These are phyloP conservation scores for Andrena haemorrhoa DNA, from an alignment of 2,888 invertebrate species.

Conservation along the genomic window DNA sequence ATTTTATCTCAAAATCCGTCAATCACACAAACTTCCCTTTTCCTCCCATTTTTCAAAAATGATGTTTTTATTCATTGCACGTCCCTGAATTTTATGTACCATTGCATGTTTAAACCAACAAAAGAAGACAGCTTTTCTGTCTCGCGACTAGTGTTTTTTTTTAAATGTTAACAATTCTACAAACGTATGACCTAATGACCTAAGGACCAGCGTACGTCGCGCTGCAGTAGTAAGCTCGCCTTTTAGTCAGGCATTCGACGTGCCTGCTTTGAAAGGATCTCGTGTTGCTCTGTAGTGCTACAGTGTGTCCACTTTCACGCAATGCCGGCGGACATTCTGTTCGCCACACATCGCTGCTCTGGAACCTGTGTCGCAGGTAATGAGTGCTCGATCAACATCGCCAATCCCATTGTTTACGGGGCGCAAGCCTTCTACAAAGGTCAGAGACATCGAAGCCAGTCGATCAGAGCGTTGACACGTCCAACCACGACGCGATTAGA, in stretches of 20 bases:
- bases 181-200: too few species aligned
- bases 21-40: too few species aligned
- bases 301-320: constrained; percentile 27
- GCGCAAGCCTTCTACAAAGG: constrained; percentile 25
- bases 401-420: constrained; percentile 40
- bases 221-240: too few species aligned
- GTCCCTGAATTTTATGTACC: too few species aligned
- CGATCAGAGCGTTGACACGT: constrained; percentile 30
- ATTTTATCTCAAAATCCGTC: too few species aligned
- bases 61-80: too few species aligned
- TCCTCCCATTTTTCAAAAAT: too few species aligned
- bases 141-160: too few species aligned
- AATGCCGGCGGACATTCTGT: constrained; percentile 19
- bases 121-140: too few species aligned
- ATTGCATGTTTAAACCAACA: too few species aligned
- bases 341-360: constrained; percentile 13
- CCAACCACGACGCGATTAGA: not conserved
- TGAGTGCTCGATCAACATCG: constrained; percentile 48
- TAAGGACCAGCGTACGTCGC: too few species aligned
- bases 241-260: not conserved
- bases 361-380: constrained; percentile 41
- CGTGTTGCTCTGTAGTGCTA: constrained; percentile 16
- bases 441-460: constrained; percentile 32
- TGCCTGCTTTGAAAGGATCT: constrained; percentile 9
- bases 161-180: too few species aligned